These are phyloP conservation scores for Callyntrura sp. DNA, from an alignment of 2,888 invertebrate genomes.

Conservation along the genomic window DNA sequence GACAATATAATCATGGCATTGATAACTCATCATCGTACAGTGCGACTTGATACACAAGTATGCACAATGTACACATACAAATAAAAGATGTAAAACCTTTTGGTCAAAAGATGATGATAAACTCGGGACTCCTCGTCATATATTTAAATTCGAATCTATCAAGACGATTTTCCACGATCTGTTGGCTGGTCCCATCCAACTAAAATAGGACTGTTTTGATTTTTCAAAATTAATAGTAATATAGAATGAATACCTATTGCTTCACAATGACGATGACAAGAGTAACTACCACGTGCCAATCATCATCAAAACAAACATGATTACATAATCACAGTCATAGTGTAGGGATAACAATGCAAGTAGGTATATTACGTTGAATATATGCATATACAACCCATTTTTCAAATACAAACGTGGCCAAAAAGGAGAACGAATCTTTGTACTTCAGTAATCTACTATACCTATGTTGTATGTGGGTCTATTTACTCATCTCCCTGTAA, in stretches of 20 bases:
- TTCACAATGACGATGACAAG: slow-evolving; percentile 75
- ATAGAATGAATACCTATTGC: slow-evolving; percentile 29
- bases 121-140: slow-evolving; percentile 3
- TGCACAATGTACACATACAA: not conserved
- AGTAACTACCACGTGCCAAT: slow-evolving; percentile 80
- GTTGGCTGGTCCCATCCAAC: not conserved
- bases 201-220: slow-evolving; percentile 25
- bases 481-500: not conserved
- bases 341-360: slow-evolving; percentile 1
- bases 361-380: not conserved
- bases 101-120: slow-evolving; percentile 22
- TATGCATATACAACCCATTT: not conserved
- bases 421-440: not conserved
- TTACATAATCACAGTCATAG: slow-evolving; percentile 74
- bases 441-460: not conserved
- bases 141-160: slow-evolving; percentile 48
- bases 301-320: slow-evolving; percentile 80
- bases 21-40: slow-evolving; percentile 22
- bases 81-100: not conserved
- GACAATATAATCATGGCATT: slow-evolving; percentile 51
- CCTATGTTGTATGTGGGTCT: not conserved
- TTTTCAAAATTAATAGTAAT: slow-evolving; percentile 50
- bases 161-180: slow-evolving; percentile 29
- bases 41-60: not conserved
- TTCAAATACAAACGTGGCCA: too few species aligned